Conservation (phyloP, 2,797 vertebrate species). For the Sphaeramia orbicularis region DNA sequence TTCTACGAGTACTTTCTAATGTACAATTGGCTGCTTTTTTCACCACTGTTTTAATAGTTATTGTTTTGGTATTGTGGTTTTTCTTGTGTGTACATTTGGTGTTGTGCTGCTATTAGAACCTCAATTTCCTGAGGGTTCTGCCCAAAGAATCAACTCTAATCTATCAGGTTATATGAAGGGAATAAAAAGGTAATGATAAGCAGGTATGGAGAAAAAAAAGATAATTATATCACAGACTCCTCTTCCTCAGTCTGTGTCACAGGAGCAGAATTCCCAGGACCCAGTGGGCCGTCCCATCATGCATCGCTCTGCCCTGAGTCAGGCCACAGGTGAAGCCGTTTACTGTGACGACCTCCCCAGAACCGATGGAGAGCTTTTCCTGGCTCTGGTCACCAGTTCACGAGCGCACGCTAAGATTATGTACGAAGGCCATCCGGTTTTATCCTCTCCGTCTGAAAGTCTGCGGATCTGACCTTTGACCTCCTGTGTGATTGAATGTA, state of each 20-base stretch:
- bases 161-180: too few species aligned
- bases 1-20: too few species aligned
- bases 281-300: conserved; percentile 89
- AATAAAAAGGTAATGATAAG: too few species aligned
- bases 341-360: conserved; percentile 92
- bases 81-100: too few species aligned
- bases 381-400: conserved; percentile 90
- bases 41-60: too few species aligned
- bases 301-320: conserved; percentile 90
- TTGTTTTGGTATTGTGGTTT: too few species aligned
- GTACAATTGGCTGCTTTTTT: too few species aligned
- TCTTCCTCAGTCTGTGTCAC: conserved; percentile 70
- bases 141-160: too few species aligned
- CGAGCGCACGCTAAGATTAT: conserved; percentile 90
- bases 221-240: neutral
- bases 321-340: conserved; percentile 91
- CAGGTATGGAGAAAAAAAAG: too few species aligned
- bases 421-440: conserved; percentile 72
- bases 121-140: too few species aligned
- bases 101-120: too few species aligned
- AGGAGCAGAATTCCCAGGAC: conserved; percentile 83
- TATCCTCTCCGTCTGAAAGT: too few species aligned
- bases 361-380: conserved; percentile 88
- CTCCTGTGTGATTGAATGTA: neutral
- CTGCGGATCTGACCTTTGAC: neutral